Conservation (phyloP, 2,888 invertebrate genomes). For the Syrphus vitripennis region DNA sequence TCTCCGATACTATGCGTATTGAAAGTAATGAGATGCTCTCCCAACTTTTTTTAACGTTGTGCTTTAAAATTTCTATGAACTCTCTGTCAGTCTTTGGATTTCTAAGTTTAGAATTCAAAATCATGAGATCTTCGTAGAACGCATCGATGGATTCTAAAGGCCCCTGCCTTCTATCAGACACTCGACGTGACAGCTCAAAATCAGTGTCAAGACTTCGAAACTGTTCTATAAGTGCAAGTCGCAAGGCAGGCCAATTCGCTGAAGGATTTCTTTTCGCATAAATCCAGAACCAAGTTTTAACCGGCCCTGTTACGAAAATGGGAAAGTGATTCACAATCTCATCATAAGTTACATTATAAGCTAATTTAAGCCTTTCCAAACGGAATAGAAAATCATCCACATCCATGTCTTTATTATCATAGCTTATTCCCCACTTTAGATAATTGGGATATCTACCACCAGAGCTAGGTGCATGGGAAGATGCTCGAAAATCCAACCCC, state of each 20-base stretch:
- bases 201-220: neutral
- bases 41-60: neutral
- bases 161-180: neutral
- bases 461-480: no score
- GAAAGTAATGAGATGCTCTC: no score
- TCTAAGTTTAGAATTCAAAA: neutral
- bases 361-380: neutral
- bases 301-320: no score
- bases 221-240: neutral
- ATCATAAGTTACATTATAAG: no score
- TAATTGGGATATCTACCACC: no score
- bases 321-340: no score
- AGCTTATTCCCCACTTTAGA: neutral
- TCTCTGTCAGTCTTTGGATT: neutral
- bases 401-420: constrained; percentile 1
- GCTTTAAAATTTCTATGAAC: neutral
- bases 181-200: neutral
- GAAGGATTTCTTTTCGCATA: no score
- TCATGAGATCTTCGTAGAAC: neutral
- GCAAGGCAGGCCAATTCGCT: neutral
- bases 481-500: neutral
- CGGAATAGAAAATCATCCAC: neutral
- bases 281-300: no score
- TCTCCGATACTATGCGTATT: no score
- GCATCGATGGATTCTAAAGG: no score